A percentile compares a stretch with the other conserved stretches of the same genome.
Evolutionary conservation across 2,888 invertebrate genomes (phyloP).

Genomic region (Clistopyga incitator): DNA sequence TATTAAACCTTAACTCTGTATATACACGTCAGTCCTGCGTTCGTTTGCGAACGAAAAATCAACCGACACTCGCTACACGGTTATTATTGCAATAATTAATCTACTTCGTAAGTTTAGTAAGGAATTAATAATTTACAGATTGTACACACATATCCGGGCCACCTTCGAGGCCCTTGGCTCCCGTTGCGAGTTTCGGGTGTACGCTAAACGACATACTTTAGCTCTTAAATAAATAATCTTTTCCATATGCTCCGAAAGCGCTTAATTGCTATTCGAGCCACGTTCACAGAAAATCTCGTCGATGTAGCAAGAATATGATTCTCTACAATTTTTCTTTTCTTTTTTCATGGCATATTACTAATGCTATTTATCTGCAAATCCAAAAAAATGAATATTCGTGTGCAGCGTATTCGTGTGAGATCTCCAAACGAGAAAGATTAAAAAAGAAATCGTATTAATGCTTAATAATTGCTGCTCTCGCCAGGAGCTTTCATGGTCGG

Average conservation of each 20-base stretch:
- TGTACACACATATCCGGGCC: slow-evolving; percentile 77
- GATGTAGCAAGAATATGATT: slow-evolving; percentile 26
- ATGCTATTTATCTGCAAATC: not conserved
- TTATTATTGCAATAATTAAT: slow-evolving; percentile 68
- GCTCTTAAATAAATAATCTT: slow-evolving; percentile 76
- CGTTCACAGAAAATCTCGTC: slow-evolving; percentile 16
- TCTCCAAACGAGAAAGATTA: slow-evolving; percentile 21
- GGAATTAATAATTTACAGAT: slow-evolving; percentile 81
- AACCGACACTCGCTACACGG: slow-evolving; percentile 69
- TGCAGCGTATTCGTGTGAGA: slow-evolving; percentile 1
- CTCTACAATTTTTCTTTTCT: slow-evolving; percentile 25
- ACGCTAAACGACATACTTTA: slow-evolving; percentile 67
- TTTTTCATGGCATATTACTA: slow-evolving; percentile 13
- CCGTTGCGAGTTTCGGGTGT: slow-evolving; percentile 71
- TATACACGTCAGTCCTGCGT: slow-evolving; percentile 80
- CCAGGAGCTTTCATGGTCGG: slow-evolving; percentile 67
- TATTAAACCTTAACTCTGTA: slow-evolving; percentile 80
- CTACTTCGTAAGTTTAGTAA: slow-evolving; percentile 74
- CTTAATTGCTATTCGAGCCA: slow-evolving; percentile 47
- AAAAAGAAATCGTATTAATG: slow-evolving; percentile 56
- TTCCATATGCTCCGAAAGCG: slow-evolving; percentile 43
- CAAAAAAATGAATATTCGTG: slow-evolving; percentile 9
- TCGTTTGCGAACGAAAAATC: slow-evolving; percentile 53
- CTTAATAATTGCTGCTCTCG: slow-evolving; percentile 47
- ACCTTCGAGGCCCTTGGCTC: slow-evolving; percentile 63